Evolutionary conservation across 2,888 invertebrate genomes (phyloP).

Genomic region (Trissolcus brochymenae): DNA sequence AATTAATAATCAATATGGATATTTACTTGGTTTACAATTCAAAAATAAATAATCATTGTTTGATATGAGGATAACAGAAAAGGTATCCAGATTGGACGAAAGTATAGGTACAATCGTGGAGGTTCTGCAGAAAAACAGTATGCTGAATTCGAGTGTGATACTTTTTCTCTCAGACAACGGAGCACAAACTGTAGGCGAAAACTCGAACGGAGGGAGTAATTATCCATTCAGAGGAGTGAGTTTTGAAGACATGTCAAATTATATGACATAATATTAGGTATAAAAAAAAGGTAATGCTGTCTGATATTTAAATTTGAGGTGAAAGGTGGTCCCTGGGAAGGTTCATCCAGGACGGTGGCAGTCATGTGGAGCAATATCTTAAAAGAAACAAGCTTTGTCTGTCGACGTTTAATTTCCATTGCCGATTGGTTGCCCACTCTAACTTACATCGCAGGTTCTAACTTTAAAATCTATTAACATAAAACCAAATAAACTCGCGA

Average conservation of each 20-base stretch:
- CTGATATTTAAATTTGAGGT: constrained; percentile 35
- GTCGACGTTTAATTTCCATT: constrained; percentile 12
- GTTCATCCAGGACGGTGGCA: constrained; percentile 32
- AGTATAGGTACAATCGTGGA: constrained; percentile 37
- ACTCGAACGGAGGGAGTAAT: constrained; percentile 42
- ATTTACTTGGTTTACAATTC: not conserved
- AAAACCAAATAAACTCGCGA: too few relatives aligned
- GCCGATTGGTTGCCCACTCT: constrained; percentile 39
- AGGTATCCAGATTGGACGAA: constrained; percentile 33
- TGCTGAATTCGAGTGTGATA: constrained; percentile 39
- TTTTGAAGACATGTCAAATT: too few relatives aligned
- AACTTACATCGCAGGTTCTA: constrained; percentile 25
- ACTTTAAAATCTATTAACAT: not conserved
- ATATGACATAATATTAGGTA: too few relatives aligned
- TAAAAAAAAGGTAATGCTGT: too few relatives aligned
- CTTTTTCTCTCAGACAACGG: constrained; percentile 49
- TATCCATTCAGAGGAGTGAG: constrained; percentile 46
- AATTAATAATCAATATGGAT: not conserved
- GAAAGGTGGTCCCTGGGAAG: constrained; percentile 48
- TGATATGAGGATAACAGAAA: constrained; percentile 13
- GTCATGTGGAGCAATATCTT: constrained; percentile 26
- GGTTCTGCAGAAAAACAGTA: constrained; percentile 17
- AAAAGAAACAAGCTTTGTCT: constrained; percentile 3
- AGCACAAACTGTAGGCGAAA: constrained; percentile 29
- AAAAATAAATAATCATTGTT: not conserved